These are phyloP conservation scores for Zygothrica quintamaculata DNA, from an alignment of 2,888 invertebrate species.

Conservation along the genomic window DNA sequence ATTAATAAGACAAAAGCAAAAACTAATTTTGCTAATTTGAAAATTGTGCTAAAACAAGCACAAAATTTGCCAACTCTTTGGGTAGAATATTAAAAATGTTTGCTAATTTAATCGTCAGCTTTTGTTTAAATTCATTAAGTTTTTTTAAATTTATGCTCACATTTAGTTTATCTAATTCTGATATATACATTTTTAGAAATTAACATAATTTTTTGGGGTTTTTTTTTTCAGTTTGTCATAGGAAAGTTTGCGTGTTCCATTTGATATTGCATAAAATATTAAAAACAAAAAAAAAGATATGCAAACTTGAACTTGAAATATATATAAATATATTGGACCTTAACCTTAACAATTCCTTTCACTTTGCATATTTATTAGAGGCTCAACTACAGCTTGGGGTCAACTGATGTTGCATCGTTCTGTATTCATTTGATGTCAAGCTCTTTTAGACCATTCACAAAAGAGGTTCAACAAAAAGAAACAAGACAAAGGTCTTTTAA, in stretches of 20 bases:
- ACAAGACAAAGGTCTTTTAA: conserved; percentile 28
- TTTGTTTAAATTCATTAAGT: conserved; percentile 8
- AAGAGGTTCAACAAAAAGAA: conserved; percentile 36
- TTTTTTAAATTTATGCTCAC: too few species aligned
- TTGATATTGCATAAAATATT: neutral
- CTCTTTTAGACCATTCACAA: conserved; percentile 22
- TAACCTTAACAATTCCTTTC: conserved; percentile 56
- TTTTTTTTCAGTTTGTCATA: too few species aligned
- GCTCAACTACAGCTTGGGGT: conserved; percentile 44
- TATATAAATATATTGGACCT: conserved; percentile 54
- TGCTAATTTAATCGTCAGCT: conserved; percentile 9
- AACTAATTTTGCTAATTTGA: neutral
- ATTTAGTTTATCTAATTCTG: too few species aligned
- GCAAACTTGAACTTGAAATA: conserved; percentile 74
- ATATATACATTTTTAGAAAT: too few species aligned
- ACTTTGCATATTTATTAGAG: conserved; percentile 47
- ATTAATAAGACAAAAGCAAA: too few species aligned
- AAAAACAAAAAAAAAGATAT: conserved; percentile 26
- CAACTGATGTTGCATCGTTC: conserved; percentile 50
- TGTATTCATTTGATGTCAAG: conserved; percentile 35
- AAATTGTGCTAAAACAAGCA: too few species aligned
- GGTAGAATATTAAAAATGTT: neutral
- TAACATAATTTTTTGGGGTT: too few species aligned
- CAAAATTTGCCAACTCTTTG: conserved; percentile 4
- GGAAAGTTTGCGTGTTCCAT: neutral